Percentiles rank a stretch among this genome's conserved stretches.
Conservation (phyloP, 2,888 invertebrate genomes). For the Dasypolia templi region DNA sequence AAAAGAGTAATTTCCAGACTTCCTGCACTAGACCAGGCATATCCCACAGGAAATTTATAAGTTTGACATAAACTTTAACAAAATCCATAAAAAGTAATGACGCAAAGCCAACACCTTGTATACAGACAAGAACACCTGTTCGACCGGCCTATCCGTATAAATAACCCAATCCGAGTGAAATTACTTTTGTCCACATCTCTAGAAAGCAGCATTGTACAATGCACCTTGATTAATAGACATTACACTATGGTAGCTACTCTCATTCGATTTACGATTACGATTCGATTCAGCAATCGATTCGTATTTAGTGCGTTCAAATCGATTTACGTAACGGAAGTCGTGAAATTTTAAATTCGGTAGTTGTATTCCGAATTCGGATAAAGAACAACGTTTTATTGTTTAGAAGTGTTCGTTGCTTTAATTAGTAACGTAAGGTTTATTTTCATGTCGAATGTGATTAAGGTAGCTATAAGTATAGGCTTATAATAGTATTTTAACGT, state of each 20-base stretch:
- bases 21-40: background rate
- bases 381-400: conserved; percentile 34
- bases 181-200: conserved; percentile 83
- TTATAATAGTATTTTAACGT: too few relatives aligned
- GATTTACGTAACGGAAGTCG: conserved; percentile 71
- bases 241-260: conserved; percentile 79
- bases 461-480: too few relatives aligned
- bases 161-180: conserved; percentile 86
- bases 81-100: background rate
- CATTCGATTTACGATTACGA: conserved; percentile 79
- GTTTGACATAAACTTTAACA: background rate
- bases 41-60: too few relatives aligned
- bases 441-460: too few relatives aligned
- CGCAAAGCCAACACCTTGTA: conserved; percentile 73
- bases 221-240: conserved; percentile 60
- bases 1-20: background rate
- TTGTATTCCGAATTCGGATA: conserved; percentile 53
- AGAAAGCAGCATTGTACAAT: conserved; percentile 76
- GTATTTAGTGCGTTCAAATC: conserved; percentile 65
- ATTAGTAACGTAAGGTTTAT: background rate
- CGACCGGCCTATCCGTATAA: conserved; percentile 77
- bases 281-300: conserved; percentile 77
- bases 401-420: conserved; percentile 9
- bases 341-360: conserved; percentile 64
- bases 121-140: conserved; percentile 80